Conservation (phyloP, 2,797 vertebrate genomes). For the Sebastiscus albofasciatus region DNA sequence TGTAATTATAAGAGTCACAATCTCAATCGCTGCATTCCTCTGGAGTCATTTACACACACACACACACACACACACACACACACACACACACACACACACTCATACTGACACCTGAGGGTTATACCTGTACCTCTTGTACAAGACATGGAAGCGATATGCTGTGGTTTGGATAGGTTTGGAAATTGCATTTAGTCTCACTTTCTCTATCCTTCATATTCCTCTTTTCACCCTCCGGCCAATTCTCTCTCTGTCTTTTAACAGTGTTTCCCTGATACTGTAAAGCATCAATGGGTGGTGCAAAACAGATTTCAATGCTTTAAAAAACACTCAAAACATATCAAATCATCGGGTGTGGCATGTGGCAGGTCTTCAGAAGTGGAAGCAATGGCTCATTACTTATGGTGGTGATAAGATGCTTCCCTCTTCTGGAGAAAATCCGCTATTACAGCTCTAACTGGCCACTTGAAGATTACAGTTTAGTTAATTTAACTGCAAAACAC, state of each 20-base stretch:
- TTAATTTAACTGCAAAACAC: not conserved
- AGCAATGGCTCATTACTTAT: not conserved
- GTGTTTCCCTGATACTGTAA: not conserved
- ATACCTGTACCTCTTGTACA: not conserved
- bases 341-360: constrained; percentile 56
- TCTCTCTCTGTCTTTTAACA: not conserved
- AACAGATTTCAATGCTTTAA: not conserved
- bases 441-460: constrained; percentile 36
- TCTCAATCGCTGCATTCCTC: constrained; percentile 48
- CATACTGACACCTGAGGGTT: constrained; percentile 35
- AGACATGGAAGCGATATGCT: constrained; percentile 5
- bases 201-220: constrained; percentile 3
- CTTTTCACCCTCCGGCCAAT: not conserved
- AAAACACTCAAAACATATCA: not conserved
- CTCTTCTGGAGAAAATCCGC: constrained; percentile 58
- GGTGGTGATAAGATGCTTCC: constrained; percentile 42
- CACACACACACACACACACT: constrained; percentile 1
- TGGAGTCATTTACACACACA: constrained; percentile 31
- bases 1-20: constrained; percentile 47
- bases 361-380: constrained; percentile 20
- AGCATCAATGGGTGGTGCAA: not conserved
- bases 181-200: not conserved
- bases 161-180: constrained; percentile 24
- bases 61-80: not conserved
- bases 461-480: not conserved